phyloP scores from a whole-genome alignment of 2,888 invertebrate genomes.

The Ptycholaimellus sp. region DNA sequence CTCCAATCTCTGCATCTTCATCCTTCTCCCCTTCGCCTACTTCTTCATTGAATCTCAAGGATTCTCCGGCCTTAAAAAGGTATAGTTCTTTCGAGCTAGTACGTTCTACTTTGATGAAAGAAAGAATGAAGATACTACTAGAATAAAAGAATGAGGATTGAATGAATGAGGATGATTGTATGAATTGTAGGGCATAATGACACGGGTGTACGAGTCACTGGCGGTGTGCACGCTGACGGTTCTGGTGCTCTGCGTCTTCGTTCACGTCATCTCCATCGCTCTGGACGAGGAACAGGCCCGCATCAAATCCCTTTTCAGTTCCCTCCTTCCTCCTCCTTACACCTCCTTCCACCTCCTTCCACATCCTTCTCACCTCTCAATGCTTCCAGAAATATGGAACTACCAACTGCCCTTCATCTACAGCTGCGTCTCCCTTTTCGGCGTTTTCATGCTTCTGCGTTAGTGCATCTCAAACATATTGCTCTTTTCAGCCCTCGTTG shows the following conservation, averaged over 20 bases:
- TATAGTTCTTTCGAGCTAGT: conserved; percentile 17
- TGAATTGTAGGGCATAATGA: conserved; percentile 45
- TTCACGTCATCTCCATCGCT: conserved; percentile 63
- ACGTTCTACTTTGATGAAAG: background rate
- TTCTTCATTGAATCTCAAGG: conserved; percentile 94
- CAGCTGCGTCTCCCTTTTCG: conserved; percentile 86
- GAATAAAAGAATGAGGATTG: background rate
- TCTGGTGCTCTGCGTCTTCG: conserved; percentile 61
- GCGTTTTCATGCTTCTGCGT: conserved; percentile 74
- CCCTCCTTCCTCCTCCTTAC: conserved; percentile 26
- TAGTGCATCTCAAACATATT: no score
- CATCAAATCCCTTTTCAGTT: conserved; percentile 59
- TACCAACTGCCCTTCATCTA: conserved; percentile 87
- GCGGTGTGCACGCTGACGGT: conserved; percentile 62
- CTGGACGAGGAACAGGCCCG: conserved; percentile 58
- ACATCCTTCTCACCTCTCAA: no score
- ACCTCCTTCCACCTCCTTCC: no score
- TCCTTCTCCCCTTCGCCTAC: conserved; percentile 86
- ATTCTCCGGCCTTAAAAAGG: conserved; percentile 59
- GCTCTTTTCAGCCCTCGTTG: no score
- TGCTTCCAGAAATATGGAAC: conserved; percentile 65
- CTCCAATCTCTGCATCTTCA: conserved; percentile 78
- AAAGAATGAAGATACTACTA: background rate
- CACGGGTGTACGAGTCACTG: conserved; percentile 74
- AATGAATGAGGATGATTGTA: background rate